phyloP scores from a whole-genome alignment of 2,797 vertebrate genomes.

The Podargus strigoides region DNA sequence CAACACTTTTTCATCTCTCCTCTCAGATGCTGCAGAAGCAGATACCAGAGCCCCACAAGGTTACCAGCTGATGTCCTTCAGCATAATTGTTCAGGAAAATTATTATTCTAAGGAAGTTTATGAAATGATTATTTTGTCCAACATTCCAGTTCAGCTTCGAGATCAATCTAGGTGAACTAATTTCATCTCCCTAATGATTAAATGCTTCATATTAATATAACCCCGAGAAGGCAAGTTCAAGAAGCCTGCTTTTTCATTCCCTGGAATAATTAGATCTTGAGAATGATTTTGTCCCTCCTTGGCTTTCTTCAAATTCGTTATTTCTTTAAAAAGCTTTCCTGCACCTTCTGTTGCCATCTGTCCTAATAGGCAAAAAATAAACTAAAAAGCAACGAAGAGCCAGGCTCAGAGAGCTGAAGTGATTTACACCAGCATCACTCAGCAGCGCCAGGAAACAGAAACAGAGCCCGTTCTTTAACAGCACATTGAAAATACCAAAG shows the following conservation, averaged over 20 bases:
- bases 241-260: not conserved
- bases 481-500: not conserved
- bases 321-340: not conserved
- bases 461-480: accelerated
- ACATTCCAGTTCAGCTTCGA: not conserved
- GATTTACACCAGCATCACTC: not conserved
- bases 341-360: not conserved
- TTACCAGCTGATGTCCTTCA: slow-evolving; percentile 4
- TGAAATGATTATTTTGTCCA: slow-evolving; percentile 35
- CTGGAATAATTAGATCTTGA: slow-evolving; percentile 15
- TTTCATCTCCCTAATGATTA: slow-evolving; percentile 56
- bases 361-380: not conserved
- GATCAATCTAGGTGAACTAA: slow-evolving; percentile 57
- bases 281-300: not conserved
- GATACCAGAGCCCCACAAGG: not conserved
- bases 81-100: slow-evolving; percentile 3
- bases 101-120: slow-evolving; percentile 33
- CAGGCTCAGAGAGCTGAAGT: not conserved
- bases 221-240: slow-evolving; percentile 25
- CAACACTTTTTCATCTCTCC: not conserved
- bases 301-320: not conserved
- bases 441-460: not conserved
- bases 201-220: slow-evolving; percentile 52
- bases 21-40: not conserved
- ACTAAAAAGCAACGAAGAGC: not conserved